phyloP scores from a whole-genome alignment of 2,113 vertebrate genomes.

The Chloebia gouldiae region DNA sequence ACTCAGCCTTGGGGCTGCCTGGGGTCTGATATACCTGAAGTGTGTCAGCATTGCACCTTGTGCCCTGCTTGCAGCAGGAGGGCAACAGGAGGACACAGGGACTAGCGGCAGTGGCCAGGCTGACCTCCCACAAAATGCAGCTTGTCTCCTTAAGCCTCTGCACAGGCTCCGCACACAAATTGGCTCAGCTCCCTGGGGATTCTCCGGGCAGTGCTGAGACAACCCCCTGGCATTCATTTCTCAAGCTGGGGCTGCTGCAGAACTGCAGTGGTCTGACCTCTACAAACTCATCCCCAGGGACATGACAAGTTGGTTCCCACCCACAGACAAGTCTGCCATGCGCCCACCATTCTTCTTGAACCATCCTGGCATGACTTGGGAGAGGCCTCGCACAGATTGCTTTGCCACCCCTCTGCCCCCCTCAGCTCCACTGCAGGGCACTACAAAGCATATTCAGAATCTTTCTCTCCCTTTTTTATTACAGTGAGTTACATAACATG shows the following conservation, averaged over 20 bases:
- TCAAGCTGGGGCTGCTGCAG: neutral
- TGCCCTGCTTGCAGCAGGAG: neutral
- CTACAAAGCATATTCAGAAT: neutral
- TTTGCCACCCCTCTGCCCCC: neutral
- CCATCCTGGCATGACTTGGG: neutral
- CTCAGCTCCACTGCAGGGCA: neutral
- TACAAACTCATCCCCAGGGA: neutral
- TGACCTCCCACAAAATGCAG: neutral
- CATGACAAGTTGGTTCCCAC: rapidly evolving
- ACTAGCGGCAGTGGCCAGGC: neutral
- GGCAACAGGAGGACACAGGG: neutral
- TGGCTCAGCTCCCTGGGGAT: neutral
- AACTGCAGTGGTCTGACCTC: neutral
- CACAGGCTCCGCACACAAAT: neutral
- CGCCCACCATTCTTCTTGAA: neutral
- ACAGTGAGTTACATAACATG: neutral
- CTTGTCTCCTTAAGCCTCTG: neutral
- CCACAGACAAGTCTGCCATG: rapidly evolving
- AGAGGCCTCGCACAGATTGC: rapidly evolving
- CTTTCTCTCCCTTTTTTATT: neutral
- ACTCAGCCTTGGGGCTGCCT: neutral
- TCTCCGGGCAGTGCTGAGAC: neutral
- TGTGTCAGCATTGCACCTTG: rapidly evolving
- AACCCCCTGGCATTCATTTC: neutral
- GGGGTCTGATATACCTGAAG: neutral